phyloP scores from a whole-genome alignment of 2,797 vertebrate genomes.

The Chrysolophus pictus region DNA sequence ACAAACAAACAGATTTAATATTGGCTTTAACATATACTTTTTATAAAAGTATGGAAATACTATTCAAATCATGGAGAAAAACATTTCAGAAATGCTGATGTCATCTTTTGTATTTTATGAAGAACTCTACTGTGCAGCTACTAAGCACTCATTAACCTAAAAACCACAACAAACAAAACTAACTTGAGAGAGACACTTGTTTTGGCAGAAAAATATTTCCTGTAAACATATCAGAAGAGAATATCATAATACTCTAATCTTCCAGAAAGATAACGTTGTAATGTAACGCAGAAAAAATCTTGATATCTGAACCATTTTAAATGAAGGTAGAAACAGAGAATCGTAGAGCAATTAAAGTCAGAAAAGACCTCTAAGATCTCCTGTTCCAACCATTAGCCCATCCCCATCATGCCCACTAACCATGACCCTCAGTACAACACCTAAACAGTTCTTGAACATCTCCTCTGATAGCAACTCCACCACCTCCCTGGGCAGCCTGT shows the following conservation, averaged over 20 bases:
- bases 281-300: background rate
- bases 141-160: background rate
- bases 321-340: background rate
- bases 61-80: background rate
- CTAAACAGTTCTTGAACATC: too few species aligned
- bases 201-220: accelerated
- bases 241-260: accelerated
- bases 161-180: background rate
- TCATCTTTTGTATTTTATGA: background rate
- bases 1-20: background rate
- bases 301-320: background rate
- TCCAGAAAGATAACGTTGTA: background rate
- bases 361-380: too few species aligned
- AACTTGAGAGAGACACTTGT: background rate
- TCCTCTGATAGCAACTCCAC: too few species aligned
- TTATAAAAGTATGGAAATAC: background rate
- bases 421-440: too few species aligned
- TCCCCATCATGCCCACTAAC: too few species aligned
- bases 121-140: background rate
- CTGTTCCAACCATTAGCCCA: too few species aligned
- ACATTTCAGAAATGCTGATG: background rate
- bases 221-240: background rate
- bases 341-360: too few species aligned
- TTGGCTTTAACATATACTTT: background rate
- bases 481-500: too few species aligned